Evolutionary conservation across 1,140 invertebrate genomes (phyloP), one percentile per base, ranked within the genome.

Genomic region (Eciton burchellii): DNA sequence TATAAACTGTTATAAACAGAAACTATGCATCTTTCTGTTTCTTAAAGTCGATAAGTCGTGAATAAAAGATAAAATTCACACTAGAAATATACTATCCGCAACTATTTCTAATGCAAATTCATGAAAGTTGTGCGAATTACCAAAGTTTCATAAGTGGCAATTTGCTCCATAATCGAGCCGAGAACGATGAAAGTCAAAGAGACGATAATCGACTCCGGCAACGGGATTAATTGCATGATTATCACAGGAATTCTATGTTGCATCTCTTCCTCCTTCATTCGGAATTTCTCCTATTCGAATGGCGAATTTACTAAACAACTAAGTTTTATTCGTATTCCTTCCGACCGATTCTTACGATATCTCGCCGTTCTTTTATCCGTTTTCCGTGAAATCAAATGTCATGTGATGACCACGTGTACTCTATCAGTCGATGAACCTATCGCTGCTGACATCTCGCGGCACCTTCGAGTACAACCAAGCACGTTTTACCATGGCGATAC

Each of bases 401-500:
- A 89, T 88, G 83, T 83, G 86, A 87, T 87, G 86, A 86, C 89
- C 91, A 92, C 90, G 91, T 92, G 91, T 90, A 81, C 82, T 41
- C 52, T 81, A 52, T 19, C 52, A 62, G 9, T 16, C 59, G 73
- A 76, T 54, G 81, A 77, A 88, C 65, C 52, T 59, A 76, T 81
- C 65, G 57, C 60, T 84, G 83, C 87, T 88, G 91, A 87, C 92
- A 92, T 91, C 92, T 89, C 52, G 56, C 84, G 87, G 83, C 41
- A 63, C 59, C 74, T 83, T 60, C n/a, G 24, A 29, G 84, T 21
- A 70, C 41, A 82, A 74, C 65, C 49, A 63, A 9, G 72, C 54
- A 26, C 59, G 11, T 11, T 35, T 35, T 56, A 43, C 54, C 59
- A 52, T 21, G 82, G 47, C 72, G 35, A 79, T 68, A 77, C 62